Evolutionary conservation across 2,888 invertebrate genomes (phyloP).

Genomic region (Dorcus parallelipipedus): DNA sequence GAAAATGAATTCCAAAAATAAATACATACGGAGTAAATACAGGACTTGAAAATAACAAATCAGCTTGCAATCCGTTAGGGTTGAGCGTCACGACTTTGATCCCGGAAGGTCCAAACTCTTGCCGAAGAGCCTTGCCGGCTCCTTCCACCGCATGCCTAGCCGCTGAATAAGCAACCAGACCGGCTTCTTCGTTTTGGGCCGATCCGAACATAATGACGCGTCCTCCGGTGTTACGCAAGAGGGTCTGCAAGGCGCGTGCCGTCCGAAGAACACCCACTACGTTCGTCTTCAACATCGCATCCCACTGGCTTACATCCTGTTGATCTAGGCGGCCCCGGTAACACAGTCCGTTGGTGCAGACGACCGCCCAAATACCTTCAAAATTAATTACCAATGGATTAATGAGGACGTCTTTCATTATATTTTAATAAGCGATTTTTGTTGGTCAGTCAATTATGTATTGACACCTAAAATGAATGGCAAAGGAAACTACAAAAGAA

Average conservation of each 20-base stretch:
- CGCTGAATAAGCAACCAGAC: constrained; percentile 42
- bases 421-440: too few species aligned
- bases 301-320: constrained; percentile 69
- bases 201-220: constrained; percentile 69
- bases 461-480: too few species aligned
- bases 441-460: too few species aligned
- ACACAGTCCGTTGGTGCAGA: constrained; percentile 77
- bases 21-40: constrained; percentile 49
- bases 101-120: constrained; percentile 65
- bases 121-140: constrained; percentile 69
- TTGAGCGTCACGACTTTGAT: constrained; percentile 74
- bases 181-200: constrained; percentile 39
- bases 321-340: constrained; percentile 67
- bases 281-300: constrained; percentile 65
- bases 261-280: constrained; percentile 71
- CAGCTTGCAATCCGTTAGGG: constrained; percentile 64
- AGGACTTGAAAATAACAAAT: constrained; percentile 65
- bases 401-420: too few species aligned
- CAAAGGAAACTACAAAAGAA: too few species aligned
- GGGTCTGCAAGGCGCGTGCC: constrained; percentile 70
- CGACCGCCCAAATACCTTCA: constrained; percentile 75
- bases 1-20: background rate
- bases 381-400: constrained; percentile 23
- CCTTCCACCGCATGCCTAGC: constrained; percentile 77
- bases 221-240: constrained; percentile 63